These are phyloP conservation scores for Monarcha castaneiventris DNA, from an alignment of 2,113 vertebrate species.

Conservation along the genomic window DNA sequence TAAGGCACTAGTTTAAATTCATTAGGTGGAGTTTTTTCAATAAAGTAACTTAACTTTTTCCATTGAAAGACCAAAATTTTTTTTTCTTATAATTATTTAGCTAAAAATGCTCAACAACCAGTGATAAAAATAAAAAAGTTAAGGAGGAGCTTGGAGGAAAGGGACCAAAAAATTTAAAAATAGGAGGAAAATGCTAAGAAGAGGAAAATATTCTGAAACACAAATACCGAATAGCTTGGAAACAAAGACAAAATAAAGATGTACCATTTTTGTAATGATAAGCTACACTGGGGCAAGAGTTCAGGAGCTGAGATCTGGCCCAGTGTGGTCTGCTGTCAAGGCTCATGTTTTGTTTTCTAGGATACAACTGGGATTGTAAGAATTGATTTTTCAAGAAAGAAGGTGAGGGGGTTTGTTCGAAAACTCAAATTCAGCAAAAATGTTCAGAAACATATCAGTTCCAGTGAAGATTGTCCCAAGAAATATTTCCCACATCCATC, in stretches of 20 bases:
- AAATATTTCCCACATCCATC: background rate
- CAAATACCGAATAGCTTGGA: background rate
- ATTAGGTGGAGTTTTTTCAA: background rate
- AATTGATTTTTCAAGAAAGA: background rate
- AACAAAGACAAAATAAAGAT: background rate
- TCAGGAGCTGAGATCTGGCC: background rate
- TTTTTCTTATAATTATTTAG: accelerated
- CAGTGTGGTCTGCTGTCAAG: background rate
- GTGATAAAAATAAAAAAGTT: background rate
- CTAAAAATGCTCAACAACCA: background rate
- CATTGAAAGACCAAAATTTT: background rate
- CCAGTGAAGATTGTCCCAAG: background rate
- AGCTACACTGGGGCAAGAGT: background rate
- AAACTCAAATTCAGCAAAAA: conserved; percentile 11
- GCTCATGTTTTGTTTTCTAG: background rate
- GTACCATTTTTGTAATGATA: background rate
- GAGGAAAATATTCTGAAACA: background rate
- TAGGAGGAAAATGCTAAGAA: background rate
- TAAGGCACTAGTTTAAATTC: background rate
- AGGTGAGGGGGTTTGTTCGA: background rate
- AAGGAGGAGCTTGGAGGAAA: accelerated
- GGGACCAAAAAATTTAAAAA: background rate
- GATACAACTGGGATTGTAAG: background rate
- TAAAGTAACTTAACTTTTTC: background rate
- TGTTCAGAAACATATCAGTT: background rate